Base-by-base conservation (phyloP, 1,140 invertebrate species). In the Neodiprion fabricii region DNA sequence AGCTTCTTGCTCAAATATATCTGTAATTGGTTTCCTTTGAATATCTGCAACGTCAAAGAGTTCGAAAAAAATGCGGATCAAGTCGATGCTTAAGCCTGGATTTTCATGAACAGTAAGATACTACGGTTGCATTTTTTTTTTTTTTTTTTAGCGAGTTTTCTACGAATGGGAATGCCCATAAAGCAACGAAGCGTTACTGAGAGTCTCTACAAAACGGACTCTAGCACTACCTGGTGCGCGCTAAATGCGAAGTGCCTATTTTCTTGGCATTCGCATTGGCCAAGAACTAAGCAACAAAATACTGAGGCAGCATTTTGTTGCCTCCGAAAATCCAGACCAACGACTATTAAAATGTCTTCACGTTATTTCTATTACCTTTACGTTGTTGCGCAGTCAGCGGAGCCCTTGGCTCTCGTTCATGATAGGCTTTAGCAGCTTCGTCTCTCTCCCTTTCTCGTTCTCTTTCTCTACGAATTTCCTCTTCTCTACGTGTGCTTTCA, bases 1-100 rank as follows among this genome's bases (percentile, higher is more conserved):
- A 0, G 86, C 82, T 12, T 88, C 86, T 77, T 89, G 86, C 70
- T 89, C 87, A 74, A 89, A 89, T 75, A 89, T 87, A 74, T 89
- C 87, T 8, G 82, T 80, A 12, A 88, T 50, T 7, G 87, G 85
- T 71, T 89, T 89, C n/a, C 87, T 83, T 70, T 88, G 86, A n/a
- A 83, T 83, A 61, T 89, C 87, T 89, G 78, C 0, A 82, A 81
- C 71, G 72, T 4, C 48, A 61, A 67, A 69, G 14, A 69, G 1
- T 40, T 61, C 8, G 53, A 14, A 14, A 17, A 61, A 61, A 40
- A 40, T 40, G 28, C 28, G 28, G 28, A 5, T 40, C 5, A 40
- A 40, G 1, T 1, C 28, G 28, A 40, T 40, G 28, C 28, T 40
- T 40, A 40, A 40, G 2, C 0, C 28, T 40, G 28, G 28, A 40